Evolutionary conservation across 1,140 invertebrate genomes (phyloP).

Genomic region (Nylanderia fulva): DNA sequence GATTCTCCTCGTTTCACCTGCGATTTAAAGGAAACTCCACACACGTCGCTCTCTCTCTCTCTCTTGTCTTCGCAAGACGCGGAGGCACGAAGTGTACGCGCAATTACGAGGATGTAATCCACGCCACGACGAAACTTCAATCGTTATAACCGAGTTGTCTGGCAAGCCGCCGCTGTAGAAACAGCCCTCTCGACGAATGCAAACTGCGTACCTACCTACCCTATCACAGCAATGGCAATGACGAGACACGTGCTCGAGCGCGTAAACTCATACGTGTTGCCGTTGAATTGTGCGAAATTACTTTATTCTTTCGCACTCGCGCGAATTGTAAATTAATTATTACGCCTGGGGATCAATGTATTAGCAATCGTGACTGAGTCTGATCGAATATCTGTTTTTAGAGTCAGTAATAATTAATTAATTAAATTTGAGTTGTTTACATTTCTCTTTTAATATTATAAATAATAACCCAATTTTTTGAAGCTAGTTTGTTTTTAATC

Average conservation of each 20-base stretch:
- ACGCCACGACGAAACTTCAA: conserved; percentile 77
- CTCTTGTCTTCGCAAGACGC: conserved; percentile 28
- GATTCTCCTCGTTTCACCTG: conserved; percentile 53
- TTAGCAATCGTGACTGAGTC: too few relatives aligned
- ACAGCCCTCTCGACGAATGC: conserved; percentile 72
- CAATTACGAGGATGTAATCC: conserved; percentile 74
- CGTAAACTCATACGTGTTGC: conserved; percentile 68
- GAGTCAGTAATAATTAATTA: background rate
- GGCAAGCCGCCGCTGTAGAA: conserved; percentile 61
- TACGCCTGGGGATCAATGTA: too few relatives aligned
- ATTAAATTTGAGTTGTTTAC: too few relatives aligned
- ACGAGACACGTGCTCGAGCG: conserved; percentile 70
- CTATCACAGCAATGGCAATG: conserved; percentile 55
- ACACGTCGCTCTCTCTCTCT: background rate
- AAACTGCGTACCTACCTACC: conserved; percentile 34
- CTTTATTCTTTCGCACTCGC: background rate
- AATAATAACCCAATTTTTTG: too few relatives aligned
- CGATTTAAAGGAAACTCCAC: conserved; percentile 50
- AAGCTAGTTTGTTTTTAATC: background rate
- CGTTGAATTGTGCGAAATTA: conserved; percentile 66
- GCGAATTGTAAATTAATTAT: conserved; percentile 68
- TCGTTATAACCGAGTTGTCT: conserved; percentile 80
- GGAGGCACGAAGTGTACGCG: conserved; percentile 52
- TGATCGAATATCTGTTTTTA: background rate
- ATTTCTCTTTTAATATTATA: too few relatives aligned